Base-by-base conservation (phyloP, 2,113 vertebrate species). In the Pituophis catenifer region DNA sequence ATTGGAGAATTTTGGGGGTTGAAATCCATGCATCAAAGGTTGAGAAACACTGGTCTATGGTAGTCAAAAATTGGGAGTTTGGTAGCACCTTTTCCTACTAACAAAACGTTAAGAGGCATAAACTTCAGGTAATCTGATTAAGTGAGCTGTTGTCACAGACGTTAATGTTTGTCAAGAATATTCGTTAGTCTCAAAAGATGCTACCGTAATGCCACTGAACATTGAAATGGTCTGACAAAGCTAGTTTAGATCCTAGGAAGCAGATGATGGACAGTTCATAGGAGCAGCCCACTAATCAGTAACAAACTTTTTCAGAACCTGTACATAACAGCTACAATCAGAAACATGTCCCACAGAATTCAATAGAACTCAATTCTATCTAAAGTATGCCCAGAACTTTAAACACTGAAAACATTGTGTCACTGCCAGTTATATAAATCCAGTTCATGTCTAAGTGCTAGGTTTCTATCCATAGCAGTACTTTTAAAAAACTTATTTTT, bases 401-500 rank as follows among this genome's bases (percentile, higher is more conserved):
- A 92, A 8, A 5, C 58, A 88, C 58, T 62, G 57, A 87, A 38
- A 57, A 8, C 21, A 89, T 38, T 55, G 11, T 75, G n/a, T 53
- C 2, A 5, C 44, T 13, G 88, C 29, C 65, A 5, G 12, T n/a
- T 92, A 88, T 19, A 92, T 17, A 53, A 95, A 93, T 95, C 7
- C 1, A 94, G 11, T 89, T 94, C 8, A 33, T 38, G 33, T 62
- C 86, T 93, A 58, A 92, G 29, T 19, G 91, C 58, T 93, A 29
- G 2, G 23, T 23, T 38, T 54, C 48, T 15, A 24, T 48, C 24
- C 48, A 62, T 21, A 10, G 48, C 48, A 93, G 8, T 21, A 38
- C 88, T 81, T 93, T 13, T 91, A 50, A 13, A 85, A 58, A 93
- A 96, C 96, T 96, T 70, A 29, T 15, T 70, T n/a, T 29, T 53